Conservation (phyloP, 1,140 invertebrate genomes). For the Venturia canescens region DNA sequence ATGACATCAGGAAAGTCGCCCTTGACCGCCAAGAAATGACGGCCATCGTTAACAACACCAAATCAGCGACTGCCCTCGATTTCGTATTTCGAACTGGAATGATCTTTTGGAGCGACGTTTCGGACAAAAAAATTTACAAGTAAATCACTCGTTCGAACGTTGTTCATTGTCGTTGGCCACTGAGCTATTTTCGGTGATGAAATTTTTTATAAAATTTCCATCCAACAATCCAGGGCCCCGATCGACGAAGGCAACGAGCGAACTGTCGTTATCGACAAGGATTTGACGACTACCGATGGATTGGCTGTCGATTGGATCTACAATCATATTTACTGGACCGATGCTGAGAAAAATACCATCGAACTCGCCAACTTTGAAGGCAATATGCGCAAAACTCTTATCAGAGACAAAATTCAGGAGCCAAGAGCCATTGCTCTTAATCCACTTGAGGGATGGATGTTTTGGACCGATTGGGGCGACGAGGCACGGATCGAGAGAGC, state of each 20-base stretch:
- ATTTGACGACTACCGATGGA: constrained; percentile 93
- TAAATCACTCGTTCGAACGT: constrained; percentile 44
- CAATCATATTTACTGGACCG: constrained; percentile 97
- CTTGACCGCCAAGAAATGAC: constrained; percentile 94
- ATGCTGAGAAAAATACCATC: constrained; percentile 93
- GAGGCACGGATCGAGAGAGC: constrained; percentile 94
- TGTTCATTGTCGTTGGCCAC: background rate
- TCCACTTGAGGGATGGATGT: constrained; percentile 97
- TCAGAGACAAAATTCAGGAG: constrained; percentile 91
- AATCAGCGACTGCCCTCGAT: constrained; percentile 91
- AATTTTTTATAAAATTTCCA: background rate
- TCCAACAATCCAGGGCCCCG: constrained; percentile 82
- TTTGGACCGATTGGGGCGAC: constrained; percentile 98
- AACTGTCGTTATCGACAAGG: constrained; percentile 88
- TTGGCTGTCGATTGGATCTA: constrained; percentile 98
- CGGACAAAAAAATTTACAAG: constrained; percentile 92
- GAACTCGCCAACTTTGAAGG: constrained; percentile 93
- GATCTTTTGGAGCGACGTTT: constrained; percentile 97
- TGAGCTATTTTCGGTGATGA: too few relatives aligned
- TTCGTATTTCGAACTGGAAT: constrained; percentile 93
- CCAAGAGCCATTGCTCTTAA: constrained; percentile 97
- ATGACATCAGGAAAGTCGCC: constrained; percentile 93
- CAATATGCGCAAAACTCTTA: constrained; percentile 91
- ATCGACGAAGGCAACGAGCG: constrained; percentile 93
- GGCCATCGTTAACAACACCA: constrained; percentile 90